phyloP scores from a whole-genome alignment of 2,113 vertebrate species.

The Tiliqua scincoides region DNA sequence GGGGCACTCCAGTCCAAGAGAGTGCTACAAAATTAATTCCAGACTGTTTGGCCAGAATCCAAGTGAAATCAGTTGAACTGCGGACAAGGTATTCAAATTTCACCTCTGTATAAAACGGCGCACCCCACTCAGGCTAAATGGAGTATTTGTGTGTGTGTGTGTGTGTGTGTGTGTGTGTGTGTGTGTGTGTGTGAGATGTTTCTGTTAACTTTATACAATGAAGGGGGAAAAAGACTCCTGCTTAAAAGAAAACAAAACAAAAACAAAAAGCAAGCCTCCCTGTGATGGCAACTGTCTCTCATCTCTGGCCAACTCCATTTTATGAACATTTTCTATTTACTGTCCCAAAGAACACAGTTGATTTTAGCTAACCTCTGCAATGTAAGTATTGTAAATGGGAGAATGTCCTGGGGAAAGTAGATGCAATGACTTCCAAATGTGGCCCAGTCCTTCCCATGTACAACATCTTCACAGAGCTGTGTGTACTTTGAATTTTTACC shows the following conservation, averaged over 20 bases:
- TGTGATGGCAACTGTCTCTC: neutral
- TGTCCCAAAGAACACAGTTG: neutral
- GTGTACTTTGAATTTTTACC: neutral
- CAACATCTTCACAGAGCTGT: neutral
- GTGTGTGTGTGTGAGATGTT: neutral
- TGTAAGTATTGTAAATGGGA: conserved; percentile 2
- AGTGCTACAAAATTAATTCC: conserved; percentile 29
- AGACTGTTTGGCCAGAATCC: neutral
- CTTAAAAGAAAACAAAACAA: neutral
- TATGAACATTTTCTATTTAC: conserved; percentile 23
- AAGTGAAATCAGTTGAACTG: neutral
- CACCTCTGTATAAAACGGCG: neutral
- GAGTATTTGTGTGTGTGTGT: neutral
- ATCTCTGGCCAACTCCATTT: conserved; percentile 11
- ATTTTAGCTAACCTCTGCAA: conserved; percentile 14
- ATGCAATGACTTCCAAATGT: conserved; percentile 20
- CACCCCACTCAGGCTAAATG: neutral
- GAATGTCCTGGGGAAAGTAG: neutral
- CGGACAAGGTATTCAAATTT: neutral
- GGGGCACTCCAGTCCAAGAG: conserved; percentile 62
- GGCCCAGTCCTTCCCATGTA: neutral
- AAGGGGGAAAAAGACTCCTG: neutral
- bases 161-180: too few species aligned
- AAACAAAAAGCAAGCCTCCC: neutral
- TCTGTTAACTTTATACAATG: conserved; percentile 1